phyloP scores from a whole-genome alignment of 2,888 invertebrate species.

The Frankliniella intonsa region DNA sequence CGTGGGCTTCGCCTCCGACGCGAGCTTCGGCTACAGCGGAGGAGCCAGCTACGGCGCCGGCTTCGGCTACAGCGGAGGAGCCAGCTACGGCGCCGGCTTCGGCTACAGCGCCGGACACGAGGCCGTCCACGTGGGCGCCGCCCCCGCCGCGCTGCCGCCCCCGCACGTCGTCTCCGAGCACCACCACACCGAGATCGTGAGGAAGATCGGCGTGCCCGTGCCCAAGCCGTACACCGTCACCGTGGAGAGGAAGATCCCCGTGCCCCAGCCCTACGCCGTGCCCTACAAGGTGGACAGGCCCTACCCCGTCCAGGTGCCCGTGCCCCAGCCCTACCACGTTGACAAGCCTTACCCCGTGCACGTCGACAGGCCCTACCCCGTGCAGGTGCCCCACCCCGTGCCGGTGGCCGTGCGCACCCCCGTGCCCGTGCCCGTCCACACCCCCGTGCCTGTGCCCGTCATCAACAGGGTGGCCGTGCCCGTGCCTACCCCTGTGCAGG shows the following conservation, averaged over 20 bases:
- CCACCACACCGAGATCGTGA: conserved; percentile 16
- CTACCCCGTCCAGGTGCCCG: not conserved
- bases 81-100: not conserved
- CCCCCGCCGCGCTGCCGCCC: not conserved
- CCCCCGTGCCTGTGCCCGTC: conserved; percentile 32
- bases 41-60: not conserved
- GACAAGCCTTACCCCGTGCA: conserved; percentile 24
- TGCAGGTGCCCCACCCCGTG: not conserved
- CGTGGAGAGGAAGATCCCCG: conserved; percentile 16
- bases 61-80: not conserved
- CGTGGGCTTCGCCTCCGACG: not conserved
- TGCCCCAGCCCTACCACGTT: not conserved
- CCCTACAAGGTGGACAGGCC: conserved; percentile 17
- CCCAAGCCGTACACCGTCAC: conserved; percentile 14
- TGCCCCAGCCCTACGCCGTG: conserved; percentile 14
- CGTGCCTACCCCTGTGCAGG: not conserved
- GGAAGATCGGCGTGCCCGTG: conserved; percentile 1
- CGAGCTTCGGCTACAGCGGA: not conserved
- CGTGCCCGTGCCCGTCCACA: conserved; percentile 32
- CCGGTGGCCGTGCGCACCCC: conserved; percentile 33
- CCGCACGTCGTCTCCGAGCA: conserved; percentile 4
- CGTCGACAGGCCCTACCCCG: conserved; percentile 30
- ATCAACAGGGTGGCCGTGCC: conserved; percentile 20
- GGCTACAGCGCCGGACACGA: not conserved
- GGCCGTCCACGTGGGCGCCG: not conserved